phyloP scores from a whole-genome alignment of 2,113 vertebrate genomes.

The Verasper variegatus region DNA sequence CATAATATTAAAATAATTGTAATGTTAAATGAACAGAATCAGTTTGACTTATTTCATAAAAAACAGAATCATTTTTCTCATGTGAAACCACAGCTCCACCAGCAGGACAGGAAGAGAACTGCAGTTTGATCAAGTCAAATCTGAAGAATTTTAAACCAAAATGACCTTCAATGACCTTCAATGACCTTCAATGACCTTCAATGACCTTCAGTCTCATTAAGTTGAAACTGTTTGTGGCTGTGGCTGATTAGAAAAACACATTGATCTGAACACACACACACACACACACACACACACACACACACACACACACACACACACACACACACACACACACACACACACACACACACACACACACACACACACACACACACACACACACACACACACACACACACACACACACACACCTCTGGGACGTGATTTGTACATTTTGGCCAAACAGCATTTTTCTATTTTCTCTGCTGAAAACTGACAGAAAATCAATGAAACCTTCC shows the following conservation, averaged over 20 bases:
- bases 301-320: too few relatives aligned
- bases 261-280: not conserved
- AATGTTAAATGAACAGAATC: not conserved
- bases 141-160: too few relatives aligned
- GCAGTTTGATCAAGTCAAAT: not conserved
- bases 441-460: constrained; percentile 31
- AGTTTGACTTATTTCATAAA: not conserved
- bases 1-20: too few relatives aligned
- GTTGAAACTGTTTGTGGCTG: too few relatives aligned
- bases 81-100: constrained; percentile 49
- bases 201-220: too few relatives aligned
- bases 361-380: constrained; percentile 1
- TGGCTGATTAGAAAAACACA: too few relatives aligned
- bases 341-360: constrained; percentile 1
- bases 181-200: too few relatives aligned
- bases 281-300: not conserved
- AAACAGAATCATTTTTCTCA: not conserved
- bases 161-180: too few relatives aligned
- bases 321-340: too few relatives aligned
- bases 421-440: constrained; percentile 40
- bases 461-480: constrained; percentile 34
- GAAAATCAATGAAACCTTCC: constrained; percentile 46
- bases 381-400: not conserved
- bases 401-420: constrained; percentile 7
- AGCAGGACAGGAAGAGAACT: not conserved